Evolutionary conservation across 2,888 invertebrate species (phyloP).

Genomic region (Idaea dimidiata): DNA sequence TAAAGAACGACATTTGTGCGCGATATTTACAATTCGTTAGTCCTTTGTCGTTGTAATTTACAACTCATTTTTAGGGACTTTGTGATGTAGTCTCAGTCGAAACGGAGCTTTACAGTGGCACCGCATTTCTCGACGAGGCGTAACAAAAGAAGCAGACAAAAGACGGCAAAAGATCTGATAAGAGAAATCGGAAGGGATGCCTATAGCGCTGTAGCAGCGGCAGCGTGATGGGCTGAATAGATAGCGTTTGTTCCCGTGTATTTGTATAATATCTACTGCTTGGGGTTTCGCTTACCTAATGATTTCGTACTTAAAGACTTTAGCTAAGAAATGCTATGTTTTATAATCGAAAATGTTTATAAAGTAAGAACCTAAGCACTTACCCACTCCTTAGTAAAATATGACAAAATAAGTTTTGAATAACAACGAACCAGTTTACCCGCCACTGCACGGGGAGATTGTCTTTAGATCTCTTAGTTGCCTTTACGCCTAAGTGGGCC

Average conservation of each 20-base stretch:
- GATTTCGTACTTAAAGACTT: neutral
- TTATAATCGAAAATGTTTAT: too few relatives aligned
- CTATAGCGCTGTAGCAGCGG: neutral
- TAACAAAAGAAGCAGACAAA: neutral
- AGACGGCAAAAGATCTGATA: neutral
- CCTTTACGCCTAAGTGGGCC: too few relatives aligned
- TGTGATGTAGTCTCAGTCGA: neutral
- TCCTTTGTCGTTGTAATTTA: neutral
- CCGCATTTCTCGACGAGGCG: neutral
- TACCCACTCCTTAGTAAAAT: too few relatives aligned
- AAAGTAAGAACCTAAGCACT: too few relatives aligned
- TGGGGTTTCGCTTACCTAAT: neutral
- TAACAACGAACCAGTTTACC: too few relatives aligned
- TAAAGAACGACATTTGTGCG: too few relatives aligned
- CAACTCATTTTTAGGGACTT: neutral
- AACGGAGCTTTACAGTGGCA: neutral
- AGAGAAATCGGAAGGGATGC: conserved; percentile 3
- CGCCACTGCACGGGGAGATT: too few relatives aligned
- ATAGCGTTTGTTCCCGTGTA: neutral
- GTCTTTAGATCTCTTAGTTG: too few relatives aligned
- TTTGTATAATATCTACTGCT: neutral
- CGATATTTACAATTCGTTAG: too few relatives aligned
- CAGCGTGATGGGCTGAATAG: neutral
- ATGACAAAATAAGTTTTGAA: too few relatives aligned
- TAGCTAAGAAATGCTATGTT: neutral